Conservation (phyloP, 2,888 invertebrate genomes). For the Alcis repandata region DNA sequence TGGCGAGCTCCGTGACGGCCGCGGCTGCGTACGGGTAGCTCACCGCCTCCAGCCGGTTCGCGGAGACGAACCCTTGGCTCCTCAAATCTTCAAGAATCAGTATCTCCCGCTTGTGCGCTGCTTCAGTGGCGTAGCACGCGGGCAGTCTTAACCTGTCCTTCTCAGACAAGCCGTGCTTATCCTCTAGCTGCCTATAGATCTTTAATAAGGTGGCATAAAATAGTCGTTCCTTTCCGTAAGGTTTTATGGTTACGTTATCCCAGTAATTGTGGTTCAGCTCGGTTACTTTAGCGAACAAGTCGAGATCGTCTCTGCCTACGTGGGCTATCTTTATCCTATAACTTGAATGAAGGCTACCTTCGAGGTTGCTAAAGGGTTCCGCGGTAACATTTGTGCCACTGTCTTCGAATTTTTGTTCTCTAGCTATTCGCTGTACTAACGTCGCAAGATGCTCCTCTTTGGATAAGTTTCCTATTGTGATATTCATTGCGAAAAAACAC, state of each 20-base stretch:
- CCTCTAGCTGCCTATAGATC: constrained; percentile 4
- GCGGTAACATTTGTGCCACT: too few species aligned
- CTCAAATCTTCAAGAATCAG: constrained; percentile 6
- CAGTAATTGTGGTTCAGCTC: neutral
- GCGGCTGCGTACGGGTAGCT: constrained; percentile 11
- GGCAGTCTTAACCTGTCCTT: constrained; percentile 2
- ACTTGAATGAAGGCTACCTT: too few species aligned
- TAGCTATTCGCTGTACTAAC: too few species aligned
- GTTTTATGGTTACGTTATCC: neutral
- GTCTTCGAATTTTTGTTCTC: too few species aligned
- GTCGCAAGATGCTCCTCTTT: too few species aligned
- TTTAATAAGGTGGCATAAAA: neutral
- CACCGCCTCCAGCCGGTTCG: constrained; percentile 2
- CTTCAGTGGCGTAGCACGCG: constrained; percentile 1
- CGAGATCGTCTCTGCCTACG: neutral
- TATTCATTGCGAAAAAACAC: too few species aligned
- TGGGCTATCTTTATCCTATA: neutral
- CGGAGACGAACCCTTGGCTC: neutral
- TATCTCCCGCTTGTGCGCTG: neutral
- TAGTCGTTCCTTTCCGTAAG: neutral
- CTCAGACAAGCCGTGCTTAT: constrained; percentile 3
- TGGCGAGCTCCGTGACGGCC: constrained; percentile 16
- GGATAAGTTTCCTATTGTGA: too few species aligned
- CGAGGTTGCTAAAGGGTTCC: too few species aligned
- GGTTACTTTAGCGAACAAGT: neutral